These are phyloP conservation scores for Cheiracanthium punctorium DNA, from an alignment of 2,888 invertebrate species.

Conservation along the genomic window DNA sequence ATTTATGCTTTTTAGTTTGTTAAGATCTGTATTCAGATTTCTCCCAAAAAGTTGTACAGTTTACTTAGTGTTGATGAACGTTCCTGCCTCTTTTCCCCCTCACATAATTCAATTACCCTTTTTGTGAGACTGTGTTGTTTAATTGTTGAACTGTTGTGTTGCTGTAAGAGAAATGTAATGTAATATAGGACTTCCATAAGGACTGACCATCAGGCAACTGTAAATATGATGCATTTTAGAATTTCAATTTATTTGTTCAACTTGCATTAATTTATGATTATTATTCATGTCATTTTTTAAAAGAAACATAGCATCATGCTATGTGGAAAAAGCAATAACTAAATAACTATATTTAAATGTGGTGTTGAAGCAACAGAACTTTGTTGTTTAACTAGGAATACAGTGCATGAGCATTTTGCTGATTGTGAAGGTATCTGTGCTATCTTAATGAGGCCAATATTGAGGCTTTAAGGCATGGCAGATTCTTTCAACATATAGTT, in stretches of 20 bases:
- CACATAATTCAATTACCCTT: neutral
- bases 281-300: conserved; percentile 33
- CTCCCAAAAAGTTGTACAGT: neutral
- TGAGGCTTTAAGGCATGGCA: conserved; percentile 47
- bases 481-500: conserved; percentile 60
- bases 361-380: conserved; percentile 43
- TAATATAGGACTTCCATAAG: conserved; percentile 8
- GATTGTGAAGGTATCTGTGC: conserved; percentile 55
- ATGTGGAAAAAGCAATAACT: conserved; percentile 59
- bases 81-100: too few relatives aligned
- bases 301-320: conserved; percentile 41
- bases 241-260: conserved; percentile 13
- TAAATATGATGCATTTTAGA: conserved; percentile 11
- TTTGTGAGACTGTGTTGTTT: conserved; percentile 5
- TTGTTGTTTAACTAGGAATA: conserved; percentile 50
- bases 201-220: conserved; percentile 15
- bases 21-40: neutral
- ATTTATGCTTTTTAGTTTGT: neutral
- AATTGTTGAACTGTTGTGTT: conserved; percentile 15
- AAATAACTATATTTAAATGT: conserved; percentile 59
- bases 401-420: conserved; percentile 49
- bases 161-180: neutral
- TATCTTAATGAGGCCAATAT: conserved; percentile 38
- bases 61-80: neutral
- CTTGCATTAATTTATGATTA: conserved; percentile 2